Evolutionary conservation across 1,140 invertebrate genomes (phyloP).

Genomic region (Drosophila takahashii): DNA sequence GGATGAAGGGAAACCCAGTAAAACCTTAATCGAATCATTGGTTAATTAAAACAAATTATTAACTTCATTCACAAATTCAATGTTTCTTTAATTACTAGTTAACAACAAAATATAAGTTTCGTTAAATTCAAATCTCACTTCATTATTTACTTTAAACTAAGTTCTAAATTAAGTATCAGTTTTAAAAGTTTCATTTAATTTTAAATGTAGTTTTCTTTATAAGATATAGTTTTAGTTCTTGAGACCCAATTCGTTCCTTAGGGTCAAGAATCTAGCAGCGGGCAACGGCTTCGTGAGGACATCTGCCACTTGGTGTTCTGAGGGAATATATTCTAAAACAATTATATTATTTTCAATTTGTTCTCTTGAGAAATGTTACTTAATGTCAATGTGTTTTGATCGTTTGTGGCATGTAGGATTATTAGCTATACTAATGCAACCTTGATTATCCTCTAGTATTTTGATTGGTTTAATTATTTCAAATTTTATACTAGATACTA

Average conservation of each 20-base stretch:
- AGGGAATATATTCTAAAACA: conserved; percentile 25
- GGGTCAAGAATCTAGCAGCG: conserved; percentile 6
- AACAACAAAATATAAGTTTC: background rate
- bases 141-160: conserved; percentile 4
- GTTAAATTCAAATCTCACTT: background rate
- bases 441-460: too few species aligned
- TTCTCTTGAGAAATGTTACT: conserved; percentile 13
- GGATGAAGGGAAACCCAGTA: conserved; percentile 10
- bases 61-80: background rate
- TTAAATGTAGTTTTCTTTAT: background rate
- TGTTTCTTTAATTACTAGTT: background rate
- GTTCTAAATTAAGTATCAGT: conserved; percentile 2
- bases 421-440: conserved; percentile 1
- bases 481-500: background rate
- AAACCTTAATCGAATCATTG: too few species aligned
- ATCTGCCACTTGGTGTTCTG: conserved; percentile 23
- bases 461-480: conserved; percentile 1
- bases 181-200: background rate
- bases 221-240: background rate
- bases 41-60: too few species aligned
- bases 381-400: conserved; percentile 8
- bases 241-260: conserved; percentile 16
- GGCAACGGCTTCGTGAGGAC: conserved; percentile 23
- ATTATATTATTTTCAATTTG: conserved; percentile 29
- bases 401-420: conserved; percentile 10